Evolutionary conservation across 2,797 vertebrate genomes (phyloP), one percentile per base, ranked within the genome.

Genomic region (Takifugu rubripes): DNA sequence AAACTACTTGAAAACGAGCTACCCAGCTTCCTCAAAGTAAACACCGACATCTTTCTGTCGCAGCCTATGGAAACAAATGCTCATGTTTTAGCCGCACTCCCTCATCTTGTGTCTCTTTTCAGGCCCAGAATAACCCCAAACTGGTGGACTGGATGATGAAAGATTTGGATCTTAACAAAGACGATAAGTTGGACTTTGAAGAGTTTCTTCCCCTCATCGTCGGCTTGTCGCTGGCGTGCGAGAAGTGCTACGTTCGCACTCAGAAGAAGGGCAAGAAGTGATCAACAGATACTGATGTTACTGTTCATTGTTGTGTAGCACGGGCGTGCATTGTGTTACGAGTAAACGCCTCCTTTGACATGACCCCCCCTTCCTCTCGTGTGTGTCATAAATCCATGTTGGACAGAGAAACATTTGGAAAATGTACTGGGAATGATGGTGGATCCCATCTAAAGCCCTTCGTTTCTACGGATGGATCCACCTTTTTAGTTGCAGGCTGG

Each of bases 1-100:
- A 78, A 75, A 31, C 87, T 96, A 6, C 49, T 98, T 88, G 90
- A 94, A 53, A 70, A 33, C 0, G 95, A 98, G 77, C 82, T 98
- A 27, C 72, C 87, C 0, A 83, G 69, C 29, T 98, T 97, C 79
- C 84, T 95, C 0, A 88, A 92, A 85, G 96, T 97, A 84, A 90
- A 50, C 27, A n/a, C 29, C 12, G 12, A 61, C 25, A 9, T 1
- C 5, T 16, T 51, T 16, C 10, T 0, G 25, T 16, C 14, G 7
- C 0, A 5, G 15, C 4, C 3, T 1, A 11, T 26, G 7, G 25
- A 26, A 43, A 1, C 26, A 43, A 15, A 2, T 24, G 9, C 45
- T 42, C 3, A 54, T 33, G 6, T 3, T 46, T 26, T 33, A 21
- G 44, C 17, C 48, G 68, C 27, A 24, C 6, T 43, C 10, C 21